These are phyloP conservation scores for Orussus abietinus DNA, from an alignment of 1,140 invertebrate species.

Conservation along the genomic window DNA sequence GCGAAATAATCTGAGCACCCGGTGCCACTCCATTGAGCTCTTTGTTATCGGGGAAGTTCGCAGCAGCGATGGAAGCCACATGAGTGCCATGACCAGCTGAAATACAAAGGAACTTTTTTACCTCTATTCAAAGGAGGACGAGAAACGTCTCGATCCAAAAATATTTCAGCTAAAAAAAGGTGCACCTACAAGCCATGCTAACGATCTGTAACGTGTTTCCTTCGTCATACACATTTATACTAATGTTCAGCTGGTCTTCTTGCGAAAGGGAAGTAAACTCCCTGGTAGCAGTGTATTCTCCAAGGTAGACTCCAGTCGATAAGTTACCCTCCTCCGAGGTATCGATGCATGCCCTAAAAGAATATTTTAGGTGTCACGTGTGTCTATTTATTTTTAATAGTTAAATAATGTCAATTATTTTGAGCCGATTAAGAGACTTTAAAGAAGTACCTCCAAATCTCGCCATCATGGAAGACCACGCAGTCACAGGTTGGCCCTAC, in stretches of 20 bases:
- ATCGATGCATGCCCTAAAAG: constrained; percentile 77
- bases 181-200: constrained; percentile 86
- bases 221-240: constrained; percentile 89
- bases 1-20: constrained; percentile 91
- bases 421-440: constrained; percentile 23
- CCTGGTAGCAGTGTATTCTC: constrained; percentile 80
- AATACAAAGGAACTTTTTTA: constrained; percentile 27
- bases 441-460: constrained; percentile 66
- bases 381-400: too few relatives aligned
- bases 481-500: constrained; percentile 89
- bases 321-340: constrained; percentile 81
- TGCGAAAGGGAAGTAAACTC: constrained; percentile 75
- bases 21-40: constrained; percentile 94
- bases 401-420: constrained; percentile 7
- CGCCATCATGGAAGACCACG: constrained; percentile 85
- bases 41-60: constrained; percentile 83
- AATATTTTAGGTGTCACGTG: constrained; percentile 20
- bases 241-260: constrained; percentile 81
- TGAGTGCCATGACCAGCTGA: constrained; percentile 93
- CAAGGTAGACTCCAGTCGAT: constrained; percentile 68
- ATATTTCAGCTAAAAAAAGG: too few relatives aligned
- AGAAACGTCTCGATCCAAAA: too few relatives aligned
- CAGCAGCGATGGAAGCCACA: constrained; percentile 92
- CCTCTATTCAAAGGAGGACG: too few relatives aligned
- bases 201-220: constrained; percentile 92